A percentile compares a stretch with the other conserved stretches of the same genome.
These are phyloP conservation scores for Serripes groenlandicus DNA, from an alignment of 2,888 invertebrate species.

Conservation along the genomic window DNA sequence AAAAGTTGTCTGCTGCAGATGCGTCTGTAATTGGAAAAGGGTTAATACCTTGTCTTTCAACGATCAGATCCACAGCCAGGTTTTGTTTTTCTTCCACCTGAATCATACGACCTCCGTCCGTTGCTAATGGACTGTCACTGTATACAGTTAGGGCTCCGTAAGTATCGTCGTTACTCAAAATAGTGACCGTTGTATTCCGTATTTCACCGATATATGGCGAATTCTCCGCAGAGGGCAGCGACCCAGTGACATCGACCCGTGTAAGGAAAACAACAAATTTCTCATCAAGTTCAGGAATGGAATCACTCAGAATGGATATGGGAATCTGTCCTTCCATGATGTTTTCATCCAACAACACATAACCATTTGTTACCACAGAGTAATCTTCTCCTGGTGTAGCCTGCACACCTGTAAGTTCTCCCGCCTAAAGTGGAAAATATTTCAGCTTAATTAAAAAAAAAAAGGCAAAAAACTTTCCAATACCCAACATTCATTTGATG, in stretches of 20 bases:
- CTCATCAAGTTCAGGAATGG: constrained; percentile 83
- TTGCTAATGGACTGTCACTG: constrained; percentile 78
- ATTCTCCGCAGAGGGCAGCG: constrained; percentile 70
- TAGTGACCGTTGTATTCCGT: constrained; percentile 75
- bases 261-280: constrained; percentile 76
- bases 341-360: constrained; percentile 77
- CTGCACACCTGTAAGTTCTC: constrained; percentile 67
- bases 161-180: constrained; percentile 83
- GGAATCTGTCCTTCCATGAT: constrained; percentile 75
- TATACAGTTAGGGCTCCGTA: constrained; percentile 83
- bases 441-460: no score
- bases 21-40: no score
- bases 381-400: constrained; percentile 82
- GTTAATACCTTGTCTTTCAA: constrained; percentile 81
- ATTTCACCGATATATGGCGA: constrained; percentile 76
- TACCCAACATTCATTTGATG: no score
- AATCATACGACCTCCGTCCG: constrained; percentile 71
- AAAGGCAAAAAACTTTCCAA: no score
- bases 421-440: constrained; percentile 77
- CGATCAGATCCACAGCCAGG: constrained; percentile 82
- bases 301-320: constrained; percentile 79
- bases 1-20: background rate
- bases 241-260: constrained; percentile 75
- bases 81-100: constrained; percentile 81
- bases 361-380: constrained; percentile 71